Evolutionary conservation across 1,140 invertebrate species (phyloP), one percentile per base, ranked within the genome.

Genomic region (Drosophila kepulauana): DNA sequence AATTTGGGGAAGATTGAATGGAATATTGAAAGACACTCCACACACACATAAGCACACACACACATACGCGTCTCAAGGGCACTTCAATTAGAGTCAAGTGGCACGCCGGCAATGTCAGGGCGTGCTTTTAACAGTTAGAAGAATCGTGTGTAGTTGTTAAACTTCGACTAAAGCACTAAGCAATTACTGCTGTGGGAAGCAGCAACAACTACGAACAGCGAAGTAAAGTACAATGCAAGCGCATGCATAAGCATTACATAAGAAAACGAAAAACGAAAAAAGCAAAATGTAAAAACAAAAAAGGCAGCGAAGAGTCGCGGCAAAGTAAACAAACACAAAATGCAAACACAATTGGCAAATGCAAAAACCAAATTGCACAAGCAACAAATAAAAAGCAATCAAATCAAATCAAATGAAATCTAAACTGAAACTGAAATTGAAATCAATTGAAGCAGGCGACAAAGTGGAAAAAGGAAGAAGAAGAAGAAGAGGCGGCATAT

Each of bases 231-330:
- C 4, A 62, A 28, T 43, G 16, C 35, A 4, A 11, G 69, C 77
- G 62, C 76, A 77, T 82, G 82, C 82, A 78, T 71, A 85, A 75
- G 57, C 63, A 61, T 87, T 87, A 74, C 80, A 78, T 88, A 88
- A 87, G 65, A 25, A 30, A 13, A 45, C 28, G 35, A 3, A 48
- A 1, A 62, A 8, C 5, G 15, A 49, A n/a, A 38, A 33, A 63
- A 54, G 6, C 8, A 54, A 30, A 46, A 25, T 20, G 35, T 11
- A 15, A 13, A 30, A 59, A 67, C 13, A n/a, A 56, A 46, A 48
- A 61, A 8, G 20, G 30, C 38, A 16, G 25, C 41, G 13, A 11
- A 38, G 3, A 57, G 13, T 11, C 11, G 20, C 6, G n/a, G 15
- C 30, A 62, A 15, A 63, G n/a, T 25, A 33, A 51, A 13, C 28